Evolutionary conservation across 1,140 invertebrate genomes (phyloP).

Genomic region (Anagrus nilaparvatae): DNA sequence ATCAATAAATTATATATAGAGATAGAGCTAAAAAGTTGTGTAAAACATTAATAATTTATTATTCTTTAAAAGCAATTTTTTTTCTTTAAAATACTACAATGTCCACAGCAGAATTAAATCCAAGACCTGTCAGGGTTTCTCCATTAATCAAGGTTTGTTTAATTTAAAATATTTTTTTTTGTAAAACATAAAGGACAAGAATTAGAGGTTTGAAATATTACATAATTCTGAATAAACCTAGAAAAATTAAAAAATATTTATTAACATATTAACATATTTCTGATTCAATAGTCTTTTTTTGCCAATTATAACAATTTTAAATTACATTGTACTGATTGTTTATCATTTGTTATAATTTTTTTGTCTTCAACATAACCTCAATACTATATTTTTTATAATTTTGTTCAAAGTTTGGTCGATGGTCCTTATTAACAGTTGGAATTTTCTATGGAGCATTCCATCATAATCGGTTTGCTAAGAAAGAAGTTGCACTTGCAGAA

Average conservation of each 20-base stretch:
- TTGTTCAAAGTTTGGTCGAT: constrained; percentile 53
- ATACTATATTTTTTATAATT: neutral
- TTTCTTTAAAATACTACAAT: no score
- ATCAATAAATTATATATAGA: no score
- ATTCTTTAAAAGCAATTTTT: no score
- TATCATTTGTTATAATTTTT: neutral
- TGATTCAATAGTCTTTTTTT: neutral
- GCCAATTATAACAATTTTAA: neutral
- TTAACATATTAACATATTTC: constrained; percentile 8
- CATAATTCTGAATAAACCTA: constrained; percentile 1
- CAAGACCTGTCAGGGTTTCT: constrained; percentile 54
- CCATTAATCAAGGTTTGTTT: constrained; percentile 57
- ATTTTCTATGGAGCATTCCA: constrained; percentile 60
- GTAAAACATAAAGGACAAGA: neutral
- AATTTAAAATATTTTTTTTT: constrained; percentile 10
- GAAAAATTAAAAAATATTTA: neutral
- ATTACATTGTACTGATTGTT: constrained; percentile 8
- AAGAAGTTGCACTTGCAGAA: constrained; percentile 52
- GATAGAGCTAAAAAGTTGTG: no score
- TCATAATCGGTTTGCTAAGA: constrained; percentile 55
- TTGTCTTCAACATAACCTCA: neutral
- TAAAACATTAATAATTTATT: no score
- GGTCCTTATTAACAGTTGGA: constrained; percentile 56
- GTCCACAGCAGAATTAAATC: constrained; percentile 29
- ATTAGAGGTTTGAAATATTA: neutral